Base-by-base conservation (phyloP, 2,888 invertebrate species). In the Dryomyza anilis region DNA sequence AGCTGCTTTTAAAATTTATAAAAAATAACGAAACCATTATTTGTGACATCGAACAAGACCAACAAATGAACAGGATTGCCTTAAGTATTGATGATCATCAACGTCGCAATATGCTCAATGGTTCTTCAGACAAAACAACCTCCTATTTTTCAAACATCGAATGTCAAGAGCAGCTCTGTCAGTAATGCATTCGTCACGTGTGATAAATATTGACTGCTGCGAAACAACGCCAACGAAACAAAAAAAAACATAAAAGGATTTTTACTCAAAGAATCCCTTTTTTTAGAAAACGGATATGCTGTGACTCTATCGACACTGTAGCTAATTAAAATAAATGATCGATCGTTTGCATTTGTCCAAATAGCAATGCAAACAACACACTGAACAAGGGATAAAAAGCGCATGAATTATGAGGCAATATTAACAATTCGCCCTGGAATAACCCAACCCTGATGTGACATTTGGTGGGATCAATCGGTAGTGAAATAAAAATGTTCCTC, bases 271-370 rank as follows among this genome's bases (percentile, higher is more conserved):
- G 39, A n/a, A 39, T n/a, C 39, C 3, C 39, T 39, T 39, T 7
- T 39, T 7, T 39, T 39, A 46, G 58, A 16, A 58, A 58, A 48
- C 30, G 46, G 33, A 59, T 46, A 59, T 14, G 19, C 30, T 30
- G 27, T 16, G 39, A 36, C 23, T 39, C 66, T 68, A 70, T 66
- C 65, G 70, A 70, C 67, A 70, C 68, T 71, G 70, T 69, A 70
- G 70, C 72, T 72, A 72, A 72, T 72, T 72, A 70, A 72, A 72
- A 71, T 71, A 70, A 71, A 72, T 72, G 72, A 71, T 71, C 68
- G 71, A 72, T 70, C 69, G 71, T 70, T 71, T 39, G 29, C 59
- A 46, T 48, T 48, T 59, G 59, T 59, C 33, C 48, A 30, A 48
- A 59, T 59, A 30, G 30, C 58, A 58, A 48, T 23, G 33, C 25